phyloP scores from a whole-genome alignment of 2,888 invertebrate species.

The Coremacera marginata region DNA sequence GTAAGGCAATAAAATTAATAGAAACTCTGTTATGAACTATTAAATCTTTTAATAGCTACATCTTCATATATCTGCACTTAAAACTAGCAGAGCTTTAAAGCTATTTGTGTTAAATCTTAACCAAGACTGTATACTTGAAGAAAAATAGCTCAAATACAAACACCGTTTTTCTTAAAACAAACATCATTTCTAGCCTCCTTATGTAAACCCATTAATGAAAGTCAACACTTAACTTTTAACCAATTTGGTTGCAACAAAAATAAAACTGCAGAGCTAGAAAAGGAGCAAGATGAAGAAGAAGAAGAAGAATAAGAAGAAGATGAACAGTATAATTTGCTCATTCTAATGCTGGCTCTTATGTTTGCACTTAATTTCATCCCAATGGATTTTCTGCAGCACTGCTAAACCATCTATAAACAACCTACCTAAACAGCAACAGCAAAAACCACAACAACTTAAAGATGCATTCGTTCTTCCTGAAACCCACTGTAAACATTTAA shows the following conservation, averaged over 20 bases:
- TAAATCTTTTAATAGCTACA: no score
- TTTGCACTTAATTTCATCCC: slow-evolving; percentile 31
- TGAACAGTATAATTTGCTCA: slow-evolving; percentile 8
- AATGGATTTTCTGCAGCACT: slow-evolving; percentile 18
- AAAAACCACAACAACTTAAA: slow-evolving; percentile 21
- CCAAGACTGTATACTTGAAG: no score
- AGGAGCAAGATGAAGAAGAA: neutral
- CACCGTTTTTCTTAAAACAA: no score
- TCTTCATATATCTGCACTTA: no score
- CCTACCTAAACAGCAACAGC: slow-evolving; percentile 2
- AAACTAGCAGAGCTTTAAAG: no score
- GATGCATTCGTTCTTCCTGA: slow-evolving; percentile 28
- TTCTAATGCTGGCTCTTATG: slow-evolving; percentile 23
- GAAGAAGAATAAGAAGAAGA: slow-evolving; percentile 10
- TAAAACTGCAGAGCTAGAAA: neutral
- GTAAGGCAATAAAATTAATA: no score
- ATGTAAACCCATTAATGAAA: slow-evolving; percentile 24
- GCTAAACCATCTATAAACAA: slow-evolving; percentile 7
- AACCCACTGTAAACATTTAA: slow-evolving; percentile 26
- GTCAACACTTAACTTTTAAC: slow-evolving; percentile 21
- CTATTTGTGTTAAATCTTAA: no score
- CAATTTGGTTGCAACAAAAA: slow-evolving; percentile 2
- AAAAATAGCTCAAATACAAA: no score
- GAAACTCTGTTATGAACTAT: no score
- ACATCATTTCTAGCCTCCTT: no score